These are phyloP conservation scores for Hyles lineata DNA, from an alignment of 2,888 invertebrate genomes.

Conservation along the genomic window DNA sequence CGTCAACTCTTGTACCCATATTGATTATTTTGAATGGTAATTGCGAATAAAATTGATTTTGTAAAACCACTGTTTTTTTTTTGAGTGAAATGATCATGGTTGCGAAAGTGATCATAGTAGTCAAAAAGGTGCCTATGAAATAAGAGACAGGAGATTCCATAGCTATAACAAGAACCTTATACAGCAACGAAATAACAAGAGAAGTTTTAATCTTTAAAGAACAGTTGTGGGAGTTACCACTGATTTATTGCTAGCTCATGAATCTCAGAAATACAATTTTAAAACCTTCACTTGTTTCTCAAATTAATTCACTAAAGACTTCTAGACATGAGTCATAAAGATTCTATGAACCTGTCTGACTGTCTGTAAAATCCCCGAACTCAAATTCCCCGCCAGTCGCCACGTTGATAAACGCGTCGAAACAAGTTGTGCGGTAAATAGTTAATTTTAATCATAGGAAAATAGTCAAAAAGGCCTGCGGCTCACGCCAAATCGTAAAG, in stretches of 20 bases:
- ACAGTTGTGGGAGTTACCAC: too few species aligned
- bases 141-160: neutral
- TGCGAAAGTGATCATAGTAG: neutral
- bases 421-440: constrained; percentile 38
- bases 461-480: constrained; percentile 49
- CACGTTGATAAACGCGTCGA: constrained; percentile 18
- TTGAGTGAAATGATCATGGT: neutral
- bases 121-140: neutral
- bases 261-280: too few species aligned
- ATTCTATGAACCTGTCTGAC: too few species aligned
- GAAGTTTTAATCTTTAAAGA: too few species aligned
- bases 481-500: constrained; percentile 56
- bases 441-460: constrained; percentile 53
- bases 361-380: too few species aligned
- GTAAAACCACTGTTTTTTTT: neutral
- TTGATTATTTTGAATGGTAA: constrained; percentile 76
- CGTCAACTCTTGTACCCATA: constrained; percentile 68
- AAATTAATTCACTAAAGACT: too few species aligned
- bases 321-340: too few species aligned
- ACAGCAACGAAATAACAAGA: too few species aligned
- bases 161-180: too few species aligned
- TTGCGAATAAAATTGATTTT: constrained; percentile 19
- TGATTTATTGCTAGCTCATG: too few species aligned
- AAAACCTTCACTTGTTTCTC: too few species aligned
- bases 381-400: neutral